Base-by-base conservation (phyloP, 2,113 vertebrate genomes). In the Callipepla squamata region DNA sequence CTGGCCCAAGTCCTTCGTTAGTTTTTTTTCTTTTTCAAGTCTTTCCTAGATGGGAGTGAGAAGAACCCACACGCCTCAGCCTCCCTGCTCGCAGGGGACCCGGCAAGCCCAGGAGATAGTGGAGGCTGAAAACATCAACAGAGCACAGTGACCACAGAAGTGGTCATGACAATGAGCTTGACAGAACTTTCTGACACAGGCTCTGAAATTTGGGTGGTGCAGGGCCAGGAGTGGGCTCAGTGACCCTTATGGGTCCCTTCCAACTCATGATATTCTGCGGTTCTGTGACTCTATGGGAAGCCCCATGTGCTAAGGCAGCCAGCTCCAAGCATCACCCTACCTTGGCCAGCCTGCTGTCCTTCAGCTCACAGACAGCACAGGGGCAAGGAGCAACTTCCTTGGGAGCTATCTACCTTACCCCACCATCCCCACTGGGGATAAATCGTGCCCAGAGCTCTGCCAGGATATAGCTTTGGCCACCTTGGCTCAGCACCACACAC, bases 1-100 rank as follows among this genome's bases (percentile, higher is more conserved):
- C 36, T 98, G 98, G 81, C 98, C 98, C 85, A 99, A 97, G 92
- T 99, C 98, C 97, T 98, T 98, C 42, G 98, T 98, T 96, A 99
- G 90, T 94, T 98, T 99, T 96, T 99, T 99, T 96, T 99, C 99
- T 85, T 99, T 99, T 76, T 98, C 98, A 95, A 99, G 97, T 80
- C 98, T 98, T 91, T 99, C 98, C 99, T 99, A 95, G 55, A 63
- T 18, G 28, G 48, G 75, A 89, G 53, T 62, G 21, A 89, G 72
- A 93, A 75, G 66, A 92, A 81, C 13, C 47, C 76, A 74, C 11
- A 42, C 80, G 44, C 30, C 34, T 90, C 53, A 96, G 73, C 53
- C 26, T 69, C 50, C 34, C 62, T 51, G 47, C 34, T 36, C 7
- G 28, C 45, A 50, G 28, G 26, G 61, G 62, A 76, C 45, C 12